A percentile compares a stretch with the other conserved stretches of the same genome.
phyloP scores from a whole-genome alignment of 1,140 invertebrate species.

The Trinorchestia longiramus region DNA sequence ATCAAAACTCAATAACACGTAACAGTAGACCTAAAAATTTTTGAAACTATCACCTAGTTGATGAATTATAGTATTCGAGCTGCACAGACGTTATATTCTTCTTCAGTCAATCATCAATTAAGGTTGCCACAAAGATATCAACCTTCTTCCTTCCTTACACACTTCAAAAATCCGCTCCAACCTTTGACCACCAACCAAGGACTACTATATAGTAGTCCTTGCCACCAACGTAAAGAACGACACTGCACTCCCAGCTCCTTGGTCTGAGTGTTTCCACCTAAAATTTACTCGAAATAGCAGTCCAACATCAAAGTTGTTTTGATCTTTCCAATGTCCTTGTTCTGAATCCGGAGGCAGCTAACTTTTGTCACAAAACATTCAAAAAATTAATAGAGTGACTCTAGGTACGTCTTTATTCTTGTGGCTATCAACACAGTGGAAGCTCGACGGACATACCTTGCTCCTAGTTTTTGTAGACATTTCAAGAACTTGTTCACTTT shows the following conservation, averaged over 20 bases:
- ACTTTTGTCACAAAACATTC: background rate
- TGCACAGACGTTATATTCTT: too few relatives aligned
- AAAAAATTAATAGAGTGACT: background rate
- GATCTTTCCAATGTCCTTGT: background rate
- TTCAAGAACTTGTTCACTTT: background rate
- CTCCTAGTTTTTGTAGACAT: background rate
- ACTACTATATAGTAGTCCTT: too few relatives aligned
- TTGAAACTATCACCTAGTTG: background rate
- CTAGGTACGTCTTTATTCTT: background rate
- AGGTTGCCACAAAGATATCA: background rate
- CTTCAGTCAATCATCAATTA: background rate
- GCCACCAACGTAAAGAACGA: background rate
- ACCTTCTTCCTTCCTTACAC: background rate
- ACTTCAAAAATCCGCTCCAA: background rate
- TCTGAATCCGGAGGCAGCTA: background rate
- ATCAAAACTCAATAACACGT: background rate
- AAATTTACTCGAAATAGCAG: background rate
- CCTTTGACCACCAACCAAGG: background rate
- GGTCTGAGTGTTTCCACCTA: background rate
- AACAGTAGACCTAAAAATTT: background rate
- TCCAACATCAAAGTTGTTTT: background rate
- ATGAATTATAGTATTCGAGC: background rate
- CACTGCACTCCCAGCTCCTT: background rate
- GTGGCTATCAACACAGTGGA: background rate
- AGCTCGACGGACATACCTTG: background rate